Base-by-base conservation (phyloP, 2,113 vertebrate species). In the Rhizomys pruinosus region DNA sequence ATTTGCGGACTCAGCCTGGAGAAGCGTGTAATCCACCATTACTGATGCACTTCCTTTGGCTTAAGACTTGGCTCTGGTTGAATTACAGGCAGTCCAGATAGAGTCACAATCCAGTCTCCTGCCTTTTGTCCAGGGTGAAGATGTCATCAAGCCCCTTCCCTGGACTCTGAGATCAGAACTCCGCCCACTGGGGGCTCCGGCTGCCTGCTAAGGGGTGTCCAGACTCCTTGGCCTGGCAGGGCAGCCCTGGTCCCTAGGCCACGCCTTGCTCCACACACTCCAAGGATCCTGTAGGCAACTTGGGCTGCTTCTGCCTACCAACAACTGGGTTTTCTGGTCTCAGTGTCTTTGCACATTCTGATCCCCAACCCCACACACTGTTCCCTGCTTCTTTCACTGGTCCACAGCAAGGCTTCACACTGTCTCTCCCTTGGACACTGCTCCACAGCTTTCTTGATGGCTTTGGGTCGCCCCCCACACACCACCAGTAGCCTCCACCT, bases 391-490 rank as follows among this genome's bases (percentile, higher is more conserved):
- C 42, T 63, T 69, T 29, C 25, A 22, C 8, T 22, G 68, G 22
- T 27, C 87, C 32, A 0, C 27, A 13, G 1, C 72, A 52, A 5
- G 15, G 29, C 39, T 39, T 52, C 19, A 15, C 42, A 17, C 11
- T 32, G 0, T 5, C 47, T 52, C 79, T 44, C 11, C 44, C 8
- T 19, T 1, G 17, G 55, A 39, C n/a, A 59, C 68, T 34, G 22
- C 27, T 42, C 0, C 0, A n/a, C 39, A 59, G 63, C n/a, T 80
- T 81, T 37, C 37, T 69, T 52, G 15, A 20, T 44, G 66, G 77
- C 15, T 3, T 25, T 0, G 0, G 42, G 42, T 34, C 20, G 29
- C 11, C 0, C 1, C 42, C 3, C 8, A 32, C 64, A 25, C 12
- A 7, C 25, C 13, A 4, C 57, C 25, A 8, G 1, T 8, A 1